Percentiles rank a stretch among this genome's conserved stretches.
Evolutionary conservation across 2,797 vertebrate species (phyloP).

Genomic region (Geotrypetes seraphini): DNA sequence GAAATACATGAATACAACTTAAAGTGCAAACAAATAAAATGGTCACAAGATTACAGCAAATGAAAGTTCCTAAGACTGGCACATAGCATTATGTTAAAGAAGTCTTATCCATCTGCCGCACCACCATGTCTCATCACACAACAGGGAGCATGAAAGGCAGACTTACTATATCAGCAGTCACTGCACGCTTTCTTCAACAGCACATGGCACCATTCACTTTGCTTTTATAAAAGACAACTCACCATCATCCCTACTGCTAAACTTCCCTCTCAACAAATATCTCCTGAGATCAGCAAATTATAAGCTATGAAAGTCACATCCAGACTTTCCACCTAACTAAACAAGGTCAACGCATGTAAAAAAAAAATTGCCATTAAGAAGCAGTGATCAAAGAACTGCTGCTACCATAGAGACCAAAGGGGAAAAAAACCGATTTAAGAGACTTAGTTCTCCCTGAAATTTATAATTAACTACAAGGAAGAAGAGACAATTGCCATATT

Average conservation of each 20-base stretch:
- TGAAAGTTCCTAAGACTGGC: no score
- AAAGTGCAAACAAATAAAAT: no score
- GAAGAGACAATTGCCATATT: conserved; percentile 57
- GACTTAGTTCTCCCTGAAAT: conserved; percentile 57
- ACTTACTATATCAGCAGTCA: conserved; percentile 21
- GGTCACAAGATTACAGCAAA: no score
- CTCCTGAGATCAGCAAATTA: conserved; percentile 32
- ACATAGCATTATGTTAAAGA: no score
- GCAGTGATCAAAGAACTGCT: conserved; percentile 48
- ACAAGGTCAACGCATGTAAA: conserved; percentile 32
- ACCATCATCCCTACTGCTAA: conserved; percentile 24
- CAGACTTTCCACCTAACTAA: conserved; percentile 38
- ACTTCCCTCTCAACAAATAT: conserved; percentile 21
- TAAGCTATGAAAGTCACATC: conserved; percentile 32
- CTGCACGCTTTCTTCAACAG: conserved; percentile 29
- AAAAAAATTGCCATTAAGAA: conserved; percentile 39
- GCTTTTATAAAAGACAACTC: no score
- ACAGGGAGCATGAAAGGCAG: no score
- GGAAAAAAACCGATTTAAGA: conserved; percentile 36
- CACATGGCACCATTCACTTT: conserved; percentile 27
- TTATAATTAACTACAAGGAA: conserved; percentile 58
- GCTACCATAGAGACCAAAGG: conserved; percentile 52
- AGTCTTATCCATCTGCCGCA: no score
- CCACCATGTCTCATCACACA: no score
- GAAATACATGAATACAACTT: no score